phyloP scores from a whole-genome alignment of 2,888 invertebrate species.

The Cantharis rufa region DNA sequence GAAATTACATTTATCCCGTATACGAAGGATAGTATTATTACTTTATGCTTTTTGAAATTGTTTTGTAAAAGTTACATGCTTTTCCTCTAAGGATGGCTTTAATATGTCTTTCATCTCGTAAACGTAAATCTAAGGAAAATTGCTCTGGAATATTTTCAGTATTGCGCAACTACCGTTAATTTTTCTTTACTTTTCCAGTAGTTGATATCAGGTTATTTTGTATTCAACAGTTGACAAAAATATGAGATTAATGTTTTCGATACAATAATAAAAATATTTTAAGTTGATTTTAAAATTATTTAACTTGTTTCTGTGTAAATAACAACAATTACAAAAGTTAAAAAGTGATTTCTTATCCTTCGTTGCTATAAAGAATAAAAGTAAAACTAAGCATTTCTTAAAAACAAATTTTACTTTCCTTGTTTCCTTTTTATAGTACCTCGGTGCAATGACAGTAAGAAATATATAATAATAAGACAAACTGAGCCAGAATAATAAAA shows the following conservation, averaged over 20 bases:
- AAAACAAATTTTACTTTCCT: not conserved
- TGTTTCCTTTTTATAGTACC: not conserved
- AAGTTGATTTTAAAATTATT: not conserved
- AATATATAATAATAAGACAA: slow-evolving; percentile 3
- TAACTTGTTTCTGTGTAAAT: not conserved
- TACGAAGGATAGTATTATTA: not conserved
- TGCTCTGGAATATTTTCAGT: slow-evolving; percentile 13
- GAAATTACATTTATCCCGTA: not conserved
- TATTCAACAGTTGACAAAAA: too few species aligned
- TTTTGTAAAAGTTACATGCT: not conserved
- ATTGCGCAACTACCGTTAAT: slow-evolving; percentile 13
- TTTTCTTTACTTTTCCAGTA: not conserved
- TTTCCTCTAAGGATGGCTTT: slow-evolving; percentile 13
- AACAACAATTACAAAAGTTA: not conserved
- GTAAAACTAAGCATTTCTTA: not conserved
- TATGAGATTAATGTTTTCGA: not conserved
- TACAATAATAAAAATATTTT: not conserved
- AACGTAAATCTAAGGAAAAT: slow-evolving; percentile 20
- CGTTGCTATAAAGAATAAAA: not conserved
- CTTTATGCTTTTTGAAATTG: not conserved
- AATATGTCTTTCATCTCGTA: slow-evolving; percentile 11
- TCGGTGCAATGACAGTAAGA: not conserved
- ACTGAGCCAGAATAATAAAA: slow-evolving; percentile 5
- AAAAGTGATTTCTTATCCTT: not conserved
- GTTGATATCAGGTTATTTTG: too few species aligned